Percentiles rank a stretch among this genome's conserved stretches.
These are phyloP conservation scores for Cheracebus regulus DNA, from an alignment of 2,797 vertebrate genomes.

Conservation along the genomic window DNA sequence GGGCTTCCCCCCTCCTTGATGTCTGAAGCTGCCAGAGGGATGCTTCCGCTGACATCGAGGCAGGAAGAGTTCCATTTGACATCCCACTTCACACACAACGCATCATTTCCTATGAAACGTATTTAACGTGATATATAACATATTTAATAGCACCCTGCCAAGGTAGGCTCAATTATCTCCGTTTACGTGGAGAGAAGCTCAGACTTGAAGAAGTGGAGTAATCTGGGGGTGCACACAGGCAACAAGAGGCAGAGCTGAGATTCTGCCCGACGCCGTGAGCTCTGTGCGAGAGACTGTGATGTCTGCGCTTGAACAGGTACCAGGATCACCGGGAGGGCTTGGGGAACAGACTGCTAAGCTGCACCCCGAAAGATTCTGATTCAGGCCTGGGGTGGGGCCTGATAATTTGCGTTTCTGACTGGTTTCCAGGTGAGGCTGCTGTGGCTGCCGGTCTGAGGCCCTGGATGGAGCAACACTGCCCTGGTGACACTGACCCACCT, in stretches of 20 bases:
- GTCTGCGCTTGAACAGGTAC: background rate
- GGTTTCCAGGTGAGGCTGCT: background rate
- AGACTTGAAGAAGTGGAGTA: background rate
- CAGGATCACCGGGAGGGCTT: rapidly evolving
- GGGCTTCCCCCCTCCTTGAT: no score
- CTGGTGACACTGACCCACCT: background rate
- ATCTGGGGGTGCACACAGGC: background rate
- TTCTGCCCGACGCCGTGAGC: background rate
- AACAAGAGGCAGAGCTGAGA: rapidly evolving
- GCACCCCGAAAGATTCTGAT: background rate
- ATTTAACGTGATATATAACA: rapidly evolving
- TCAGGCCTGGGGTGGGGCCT: no score
- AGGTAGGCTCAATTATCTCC: background rate
- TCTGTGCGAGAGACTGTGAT: background rate
- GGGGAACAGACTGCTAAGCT: rapidly evolving
- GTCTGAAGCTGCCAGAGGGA: rapidly evolving
- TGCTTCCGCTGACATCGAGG: rapidly evolving
- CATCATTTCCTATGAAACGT: background rate
- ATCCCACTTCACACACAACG: background rate
- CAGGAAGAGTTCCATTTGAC: background rate
- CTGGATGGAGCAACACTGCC: background rate
- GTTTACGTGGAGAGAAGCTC: background rate
- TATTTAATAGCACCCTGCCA: background rate
- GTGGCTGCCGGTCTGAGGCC: background rate
- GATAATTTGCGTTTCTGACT: rapidly evolving